Base-by-base conservation (phyloP, 2,797 vertebrate species). In the Tolypeutes matacus region DNA sequence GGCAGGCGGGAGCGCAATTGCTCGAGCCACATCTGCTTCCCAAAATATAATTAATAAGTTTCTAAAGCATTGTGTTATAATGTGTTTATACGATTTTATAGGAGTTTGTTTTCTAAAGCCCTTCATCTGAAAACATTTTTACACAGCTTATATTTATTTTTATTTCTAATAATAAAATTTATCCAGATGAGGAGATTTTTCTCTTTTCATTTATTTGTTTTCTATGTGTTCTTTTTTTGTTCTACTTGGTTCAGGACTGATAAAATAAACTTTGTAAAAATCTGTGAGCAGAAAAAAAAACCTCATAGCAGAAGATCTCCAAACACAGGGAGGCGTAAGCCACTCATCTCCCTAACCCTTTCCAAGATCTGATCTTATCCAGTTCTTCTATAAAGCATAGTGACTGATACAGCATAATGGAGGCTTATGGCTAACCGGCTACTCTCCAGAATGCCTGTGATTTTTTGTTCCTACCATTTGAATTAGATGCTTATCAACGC, bases 121-220 rank as follows among this genome's bases (percentile, higher is more conserved):
- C 31, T 83, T 92, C 31, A 76, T 73, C 53, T 91, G 34, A 82
- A 93, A 85, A 72, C 85, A 81, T 46, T 95, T 95, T 51, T 60
- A 73, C 69, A 75, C 13, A 88, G 4, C 25, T 77, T 91, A n/a
- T 29, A 90, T 65, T 58, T 90, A 17, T 70, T 84, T 96, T 69
- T 86, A 64, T 90, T 95, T 92, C 34, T 75, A 75, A 17, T 56
- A 21, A 53, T 89, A 70, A 91, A 60, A 12, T 86, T 58, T 86
- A 31, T 83, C 23, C 64, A n/a, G 56, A 21, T 89, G 64, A n/a
- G 18, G 0, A 85, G 27, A 49, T 64, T 94, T 78, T 84, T 88
- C 25, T 80, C 15, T 76, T 18, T 31, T 25, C 27, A 12, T 49
- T 1, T 77, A 14, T 46, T 58, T 70, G 21, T 72, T 82, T 94